Conservation (phyloP, 2,113 vertebrate species). For the Anhinga rufa region DNA sequence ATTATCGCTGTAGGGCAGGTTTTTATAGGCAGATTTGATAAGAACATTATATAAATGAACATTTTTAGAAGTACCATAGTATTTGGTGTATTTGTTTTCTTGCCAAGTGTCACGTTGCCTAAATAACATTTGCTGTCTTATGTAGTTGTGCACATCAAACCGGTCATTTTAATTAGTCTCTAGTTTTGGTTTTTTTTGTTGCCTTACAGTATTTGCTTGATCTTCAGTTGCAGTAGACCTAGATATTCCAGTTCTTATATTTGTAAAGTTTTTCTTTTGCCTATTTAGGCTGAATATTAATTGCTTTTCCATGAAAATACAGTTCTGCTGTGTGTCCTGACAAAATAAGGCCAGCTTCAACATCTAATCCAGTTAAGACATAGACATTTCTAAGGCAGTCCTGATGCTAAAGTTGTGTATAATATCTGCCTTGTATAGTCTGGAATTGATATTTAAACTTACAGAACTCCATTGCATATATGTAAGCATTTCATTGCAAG, state of each 20-base stretch:
- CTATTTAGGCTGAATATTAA: not conserved
- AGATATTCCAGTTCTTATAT: not conserved
- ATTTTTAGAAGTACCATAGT: not conserved
- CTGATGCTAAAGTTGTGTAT: not conserved
- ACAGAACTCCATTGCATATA: not conserved
- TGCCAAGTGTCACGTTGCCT: not conserved
- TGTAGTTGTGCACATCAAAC: not conserved
- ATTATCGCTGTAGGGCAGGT: not conserved
- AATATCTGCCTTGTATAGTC: not conserved
- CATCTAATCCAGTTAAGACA: not conserved
- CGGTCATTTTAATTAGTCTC: not conserved
- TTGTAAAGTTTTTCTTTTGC: not conserved
- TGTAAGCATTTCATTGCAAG: not conserved
- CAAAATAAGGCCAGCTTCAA: not conserved
- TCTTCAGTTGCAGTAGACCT: not conserved
- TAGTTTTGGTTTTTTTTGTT: not conserved
- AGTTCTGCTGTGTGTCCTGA: not conserved
- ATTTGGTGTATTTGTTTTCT: not conserved
- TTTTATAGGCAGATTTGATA: not conserved
- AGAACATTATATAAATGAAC: not conserved
- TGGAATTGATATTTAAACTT: not conserved
- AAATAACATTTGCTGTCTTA: not conserved
- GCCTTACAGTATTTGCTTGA: not conserved
- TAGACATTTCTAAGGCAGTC: not conserved
- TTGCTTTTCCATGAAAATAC: not conserved